Evolutionary conservation across 2,888 invertebrate species (phyloP), one percentile per base, ranked within the genome.

Genomic region (Chorisops tibialis): DNA sequence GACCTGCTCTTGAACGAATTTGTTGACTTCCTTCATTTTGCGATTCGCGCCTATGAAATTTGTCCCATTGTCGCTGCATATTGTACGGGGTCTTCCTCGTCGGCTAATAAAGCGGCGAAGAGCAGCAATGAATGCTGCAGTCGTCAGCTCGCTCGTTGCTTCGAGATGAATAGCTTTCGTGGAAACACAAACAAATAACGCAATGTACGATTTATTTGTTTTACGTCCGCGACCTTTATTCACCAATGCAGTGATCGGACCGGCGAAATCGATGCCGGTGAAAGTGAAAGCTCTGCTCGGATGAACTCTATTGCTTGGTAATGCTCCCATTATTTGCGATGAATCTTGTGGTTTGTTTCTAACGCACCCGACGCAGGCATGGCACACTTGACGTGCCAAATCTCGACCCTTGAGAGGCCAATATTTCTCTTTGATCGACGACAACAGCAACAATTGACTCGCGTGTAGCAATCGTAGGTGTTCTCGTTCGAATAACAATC

Each of bases 31-130:
- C n/a, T n/a, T n/a, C 6, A 70, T 35, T 24, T 68, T 61, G 1
- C 39, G 16, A 4, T 52, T 18, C 14, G 59, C 39, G 1, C 56
- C 49, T 21, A 12, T 11, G 11, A 63, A 60, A 2, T 54, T 43
- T 1, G 61, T 54, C 0, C 56, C 63, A 11, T 37, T 37, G 37
- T 37, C 37, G 37, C 37, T 37, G 37, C 6, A 37, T 37, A 37
- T 37, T 6, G 6, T 11, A 6, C 7, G 6, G 37, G 7, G 11
- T 37, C 11, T 37, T 11, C 37, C 37, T 9, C 37, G 37, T 37
- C 37, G 37, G 7, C 7, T 9, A 37, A 37, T 37, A 11, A 37
- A 37, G 7, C 37, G 6, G 7, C 37, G 37, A 6, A 37, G 11
- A 6, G 37, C 37, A 11, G 37, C 37, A 11, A 37, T 37, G 37